Percentiles rank a stretch among this genome's conserved stretches.
Evolutionary conservation across 2,797 vertebrate species (phyloP).

Genomic region (Periophthalmus magnuspinnatus): DNA sequence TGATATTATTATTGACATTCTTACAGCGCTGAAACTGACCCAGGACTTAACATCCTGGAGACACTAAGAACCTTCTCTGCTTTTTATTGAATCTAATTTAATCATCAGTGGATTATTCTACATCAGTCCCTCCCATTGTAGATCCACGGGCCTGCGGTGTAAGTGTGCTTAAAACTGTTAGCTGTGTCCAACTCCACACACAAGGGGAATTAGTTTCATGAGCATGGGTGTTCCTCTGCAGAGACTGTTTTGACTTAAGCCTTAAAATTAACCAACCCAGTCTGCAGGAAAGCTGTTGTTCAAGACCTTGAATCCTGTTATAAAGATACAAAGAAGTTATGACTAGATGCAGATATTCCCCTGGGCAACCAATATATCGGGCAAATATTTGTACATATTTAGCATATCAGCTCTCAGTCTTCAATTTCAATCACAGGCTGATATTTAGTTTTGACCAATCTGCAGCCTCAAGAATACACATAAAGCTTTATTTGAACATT

Average conservation of each 20-base stretch:
- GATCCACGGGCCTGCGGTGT: constrained; percentile 28
- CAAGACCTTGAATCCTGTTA: not conserved
- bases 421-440: too few relatives aligned
- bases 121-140: constrained; percentile 57
- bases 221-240: constrained; percentile 28
- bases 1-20: constrained; percentile 28
- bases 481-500: too few relatives aligned
- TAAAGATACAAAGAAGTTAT: not conserved
- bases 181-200: constrained; percentile 48
- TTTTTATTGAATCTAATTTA: constrained; percentile 49
- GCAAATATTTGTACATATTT: too few relatives aligned
- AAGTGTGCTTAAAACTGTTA: constrained; percentile 65
- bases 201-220: constrained; percentile 28
- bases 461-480: too few relatives aligned
- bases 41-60: constrained; percentile 37
- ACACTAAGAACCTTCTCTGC: constrained; percentile 22
- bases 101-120: constrained; percentile 63
- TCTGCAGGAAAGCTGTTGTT: constrained; percentile 25
- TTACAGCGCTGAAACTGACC: constrained; percentile 28
- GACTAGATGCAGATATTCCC: not conserved
- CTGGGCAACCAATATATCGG: too few relatives aligned
- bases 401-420: too few relatives aligned
- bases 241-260: constrained; percentile 22
- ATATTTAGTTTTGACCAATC: too few relatives aligned
- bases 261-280: constrained; percentile 18